Percentiles rank a stretch among this genome's conserved stretches.
phyloP scores from a whole-genome alignment of 2,888 invertebrate genomes.

The Camptogramma bilineatum region DNA sequence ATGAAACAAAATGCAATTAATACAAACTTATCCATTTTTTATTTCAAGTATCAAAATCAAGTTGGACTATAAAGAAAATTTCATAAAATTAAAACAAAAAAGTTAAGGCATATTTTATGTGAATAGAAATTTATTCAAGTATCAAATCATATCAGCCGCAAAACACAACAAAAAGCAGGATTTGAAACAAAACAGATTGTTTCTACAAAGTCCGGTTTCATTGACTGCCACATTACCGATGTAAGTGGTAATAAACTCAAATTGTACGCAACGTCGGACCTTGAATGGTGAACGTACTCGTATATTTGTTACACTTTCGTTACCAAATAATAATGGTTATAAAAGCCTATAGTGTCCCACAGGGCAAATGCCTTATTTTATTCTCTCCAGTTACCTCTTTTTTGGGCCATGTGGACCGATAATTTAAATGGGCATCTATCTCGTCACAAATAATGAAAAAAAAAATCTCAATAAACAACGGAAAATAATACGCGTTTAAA shows the following conservation, averaged over 20 bases:
- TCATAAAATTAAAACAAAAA: not conserved
- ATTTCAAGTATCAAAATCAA: too few relatives aligned
- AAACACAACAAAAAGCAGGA: constrained; percentile 10
- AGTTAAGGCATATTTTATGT: not conserved
- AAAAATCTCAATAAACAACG: too few relatives aligned
- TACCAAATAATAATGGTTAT: not conserved
- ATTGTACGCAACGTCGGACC: constrained; percentile 35
- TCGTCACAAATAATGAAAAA: too few relatives aligned
- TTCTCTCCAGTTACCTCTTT: too few relatives aligned
- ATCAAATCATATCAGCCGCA: constrained; percentile 17
- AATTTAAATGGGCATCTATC: too few relatives aligned
- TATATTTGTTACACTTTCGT: constrained; percentile 21
- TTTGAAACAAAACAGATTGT: constrained; percentile 21
- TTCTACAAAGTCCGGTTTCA: constrained; percentile 36
- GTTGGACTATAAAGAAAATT: not conserved
- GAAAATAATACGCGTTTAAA: too few relatives aligned
- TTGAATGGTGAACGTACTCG: constrained; percentile 36
- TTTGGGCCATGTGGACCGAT: too few relatives aligned
- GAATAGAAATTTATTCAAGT: not conserved
- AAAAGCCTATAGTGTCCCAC: too few relatives aligned
- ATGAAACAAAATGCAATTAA: too few relatives aligned
- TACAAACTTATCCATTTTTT: too few relatives aligned
- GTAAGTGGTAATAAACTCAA: constrained; percentile 36
- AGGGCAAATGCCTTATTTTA: too few relatives aligned
- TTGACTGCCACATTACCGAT: constrained; percentile 35